Conservation (phyloP, 1,140 invertebrate genomes). For the Caenorhabditis inopinata region DNA sequence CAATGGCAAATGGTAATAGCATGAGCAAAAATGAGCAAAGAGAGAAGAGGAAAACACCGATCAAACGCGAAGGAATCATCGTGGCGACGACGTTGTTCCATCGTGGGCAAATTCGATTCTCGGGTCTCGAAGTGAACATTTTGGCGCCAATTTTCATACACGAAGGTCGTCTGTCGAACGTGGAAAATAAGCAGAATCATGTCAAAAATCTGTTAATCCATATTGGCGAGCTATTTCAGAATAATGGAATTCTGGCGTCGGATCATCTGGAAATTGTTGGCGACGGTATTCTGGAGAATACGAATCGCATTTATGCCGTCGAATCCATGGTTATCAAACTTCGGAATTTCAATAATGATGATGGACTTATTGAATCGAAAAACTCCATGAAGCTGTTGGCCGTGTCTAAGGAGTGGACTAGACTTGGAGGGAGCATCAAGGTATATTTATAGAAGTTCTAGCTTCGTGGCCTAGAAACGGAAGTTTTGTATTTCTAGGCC, state of each 20-base stretch:
- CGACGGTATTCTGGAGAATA: constrained; percentile 37
- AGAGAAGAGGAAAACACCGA: background rate
- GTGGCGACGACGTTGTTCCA: constrained; percentile 19
- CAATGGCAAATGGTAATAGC: too few species aligned
- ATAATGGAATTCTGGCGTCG: constrained; percentile 24
- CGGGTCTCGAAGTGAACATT: constrained; percentile 2
- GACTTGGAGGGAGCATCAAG: constrained; percentile 21
- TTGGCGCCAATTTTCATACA: background rate
- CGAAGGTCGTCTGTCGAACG: constrained; percentile 11
- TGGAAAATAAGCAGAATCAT: constrained; percentile 32
- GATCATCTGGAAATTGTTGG: constrained; percentile 29
- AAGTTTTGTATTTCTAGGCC: too few species aligned
- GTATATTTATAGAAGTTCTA: too few species aligned
- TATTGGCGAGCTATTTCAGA: constrained; percentile 24
- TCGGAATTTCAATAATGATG: constrained; percentile 37
- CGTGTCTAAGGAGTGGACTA: constrained; percentile 29
- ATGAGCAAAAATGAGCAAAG: too few species aligned
- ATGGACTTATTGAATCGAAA: constrained; percentile 36
- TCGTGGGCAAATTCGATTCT: constrained; percentile 33
- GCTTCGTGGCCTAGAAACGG: too few species aligned
- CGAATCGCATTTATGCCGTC: constrained; percentile 26
- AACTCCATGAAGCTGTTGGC: constrained; percentile 32
- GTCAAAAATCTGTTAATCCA: background rate
- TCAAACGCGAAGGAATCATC: constrained; percentile 18
- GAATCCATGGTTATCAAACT: constrained; percentile 31